Base-by-base conservation (phyloP, 53 echinoderm and acorn worm genomes). In the Astropecten irregularis region DNA sequence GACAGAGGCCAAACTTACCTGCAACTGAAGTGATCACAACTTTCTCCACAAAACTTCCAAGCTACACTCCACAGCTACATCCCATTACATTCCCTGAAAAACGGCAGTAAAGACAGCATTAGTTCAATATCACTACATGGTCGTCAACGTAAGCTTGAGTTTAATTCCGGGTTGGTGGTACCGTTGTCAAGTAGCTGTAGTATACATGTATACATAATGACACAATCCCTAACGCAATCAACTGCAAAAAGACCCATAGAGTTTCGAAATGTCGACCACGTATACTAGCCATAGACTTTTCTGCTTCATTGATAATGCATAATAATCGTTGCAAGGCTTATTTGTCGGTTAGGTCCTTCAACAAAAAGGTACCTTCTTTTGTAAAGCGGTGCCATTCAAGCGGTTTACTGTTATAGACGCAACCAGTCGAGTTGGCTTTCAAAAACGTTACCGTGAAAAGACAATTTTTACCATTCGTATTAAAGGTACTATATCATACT, bases 121-220 rank as follows among this genome's bases (percentile, higher is more conserved):
- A 49, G 2, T 49, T 49, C 49, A 3, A 49, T 13, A 15, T 18
- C 49, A 15, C 16, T 18, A 49, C 49, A 15, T 13, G 49, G 49
- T 49, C 9, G 54, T 54, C 54, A 54, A 22, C n/a, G 19, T 19
- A 50, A 18, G 50, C 19, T 9, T 3, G 22, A 3, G 3, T 3
- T 26, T 26, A 54, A 26, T 54, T 58, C 59, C 59, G 59, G 59
- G 32, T 31, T 31, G 30, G 30, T 30, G 10, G 8, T 58, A 29
- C 30, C 59, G 59, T 58, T 58, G 59, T 58, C 59, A 58, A 58
- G 59, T 58, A 58, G 59, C 59, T 0, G 29, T 15, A 54, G 54
- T 54, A n/a, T n/a, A n/a, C n/a, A 9, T 25, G 56, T 58, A 30
- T 29, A 58, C 30, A 58, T 31, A 58, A 15, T 8, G 30, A 5